Evolutionary conservation across 37 sponge, comb jelly and placozoan species (phyloP), one percentile per base, ranked within the genome.

Genomic region (Spongilla lacustris): DNA sequence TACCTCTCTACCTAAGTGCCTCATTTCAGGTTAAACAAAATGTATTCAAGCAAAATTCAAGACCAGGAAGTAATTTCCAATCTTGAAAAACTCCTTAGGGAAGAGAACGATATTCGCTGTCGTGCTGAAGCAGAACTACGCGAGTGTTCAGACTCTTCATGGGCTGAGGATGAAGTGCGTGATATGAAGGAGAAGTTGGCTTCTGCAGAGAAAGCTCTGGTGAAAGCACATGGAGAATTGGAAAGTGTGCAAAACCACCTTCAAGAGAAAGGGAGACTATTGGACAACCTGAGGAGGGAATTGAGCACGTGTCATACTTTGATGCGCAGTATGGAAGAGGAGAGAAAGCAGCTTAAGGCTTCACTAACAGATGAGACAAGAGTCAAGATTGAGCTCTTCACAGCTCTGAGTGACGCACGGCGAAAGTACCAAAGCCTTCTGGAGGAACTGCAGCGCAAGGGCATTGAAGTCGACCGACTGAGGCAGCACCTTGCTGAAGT

Each of bases 371-470:
- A 85, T 23, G 91, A 85, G 69, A 85, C 91, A 19, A 71, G 91
- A 19, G 85, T 90, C 50, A 90, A 90, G 82, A 90, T 90, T 23
- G 83, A 85, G 73, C 81, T 90, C 72, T 90, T 90, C 36, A 81
- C 74, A 81, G 86, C 84, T 24, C 78, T 90, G 72, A 90, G 91
- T 69, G 91, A 90, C 3, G 83, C 85, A 3, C 23, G 79, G 21
- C 83, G 58, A 21, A 83, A 83, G 66, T 66, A 89, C 23, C 84
- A 80, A 34, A 2, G 79, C 19, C 71, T 83, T 9, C 28, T 74
- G 73, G 91, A 90, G 46, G 91, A 90, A 67, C 32, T 80, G 22
- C 50, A 75, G 17, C 66, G 86, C 70, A 90, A 85, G 67, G 46
- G 68, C 27, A 21, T 26, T 0, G 91, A 90, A 37, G 77, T 90